Percentiles rank a stretch among this genome's conserved stretches.
Conservation (phyloP, 2,888 invertebrate genomes). For the Mechanitis mazaeus region DNA sequence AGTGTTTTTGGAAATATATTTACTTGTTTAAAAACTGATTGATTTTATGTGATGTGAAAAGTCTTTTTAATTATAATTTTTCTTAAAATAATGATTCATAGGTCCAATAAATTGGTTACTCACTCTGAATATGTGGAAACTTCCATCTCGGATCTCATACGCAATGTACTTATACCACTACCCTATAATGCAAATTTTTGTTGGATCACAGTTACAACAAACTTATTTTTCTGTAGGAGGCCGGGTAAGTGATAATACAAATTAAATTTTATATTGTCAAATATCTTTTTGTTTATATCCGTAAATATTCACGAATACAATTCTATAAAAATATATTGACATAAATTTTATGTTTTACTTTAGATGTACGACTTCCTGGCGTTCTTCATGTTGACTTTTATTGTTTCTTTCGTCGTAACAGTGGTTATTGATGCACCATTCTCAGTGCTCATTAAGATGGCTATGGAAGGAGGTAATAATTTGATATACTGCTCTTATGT, state of each 20-base stretch:
- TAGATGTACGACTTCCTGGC: constrained; percentile 47
- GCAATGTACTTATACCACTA: constrained; percentile 74
- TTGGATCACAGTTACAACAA: constrained; percentile 31
- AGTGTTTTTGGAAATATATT: constrained; percentile 7
- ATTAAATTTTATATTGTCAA: neutral
- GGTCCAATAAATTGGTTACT: constrained; percentile 65
- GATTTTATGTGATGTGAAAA: too few species aligned
- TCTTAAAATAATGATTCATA: constrained; percentile 28
- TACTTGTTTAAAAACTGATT: neutral
- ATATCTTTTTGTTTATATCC: too few species aligned
- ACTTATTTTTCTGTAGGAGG: constrained; percentile 37
- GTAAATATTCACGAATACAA: too few species aligned
- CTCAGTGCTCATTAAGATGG: constrained; percentile 46
- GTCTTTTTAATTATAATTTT: neutral
- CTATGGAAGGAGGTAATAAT: constrained; percentile 40
- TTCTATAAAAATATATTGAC: neutral
- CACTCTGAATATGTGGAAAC: constrained; percentile 65
- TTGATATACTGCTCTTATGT: too few species aligned
- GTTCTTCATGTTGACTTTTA: constrained; percentile 41
- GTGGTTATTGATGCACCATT: constrained; percentile 53
- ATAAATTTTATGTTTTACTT: constrained; percentile 9
- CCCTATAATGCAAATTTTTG: constrained; percentile 44
- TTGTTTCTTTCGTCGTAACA: constrained; percentile 44
- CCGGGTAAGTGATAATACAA: constrained; percentile 28
- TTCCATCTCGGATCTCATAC: constrained; percentile 70